Conservation (phyloP, 2,888 invertebrate genomes). For the Spilarctia lutea region DNA sequence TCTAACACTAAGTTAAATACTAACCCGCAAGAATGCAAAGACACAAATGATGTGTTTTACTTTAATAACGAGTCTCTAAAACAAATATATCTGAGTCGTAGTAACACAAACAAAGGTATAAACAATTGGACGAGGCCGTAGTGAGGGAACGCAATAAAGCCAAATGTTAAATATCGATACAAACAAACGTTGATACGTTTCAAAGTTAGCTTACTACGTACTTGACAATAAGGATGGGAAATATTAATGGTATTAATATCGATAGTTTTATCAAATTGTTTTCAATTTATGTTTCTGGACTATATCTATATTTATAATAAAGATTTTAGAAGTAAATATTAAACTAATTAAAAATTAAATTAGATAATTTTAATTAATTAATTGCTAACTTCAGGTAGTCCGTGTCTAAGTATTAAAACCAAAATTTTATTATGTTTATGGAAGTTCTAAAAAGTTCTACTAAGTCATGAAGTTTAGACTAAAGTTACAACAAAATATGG, state of each 20-base stretch:
- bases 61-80: conserved; percentile 13
- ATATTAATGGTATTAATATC: background rate
- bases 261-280: too few species aligned
- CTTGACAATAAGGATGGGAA: conserved; percentile 25
- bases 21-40: background rate
- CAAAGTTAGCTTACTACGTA: conserved; percentile 17
- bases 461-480: background rate
- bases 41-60: conserved; percentile 4
- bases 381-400: too few species aligned
- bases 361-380: too few species aligned
- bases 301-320: too few species aligned
- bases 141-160: conserved; percentile 44
- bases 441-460: background rate
- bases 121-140: conserved; percentile 34
- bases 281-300: too few species aligned
- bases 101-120: conserved; percentile 12
- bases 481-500: background rate
- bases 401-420: background rate
- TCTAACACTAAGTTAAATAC: background rate
- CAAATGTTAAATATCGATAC: conserved; percentile 55
- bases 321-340: too few species aligned
- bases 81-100: background rate
- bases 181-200: conserved; percentile 44
- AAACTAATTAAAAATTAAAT: too few species aligned
- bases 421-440: background rate